phyloP scores from a whole-genome alignment of 2,888 invertebrate genomes.

The Pherbina coryleti region DNA sequence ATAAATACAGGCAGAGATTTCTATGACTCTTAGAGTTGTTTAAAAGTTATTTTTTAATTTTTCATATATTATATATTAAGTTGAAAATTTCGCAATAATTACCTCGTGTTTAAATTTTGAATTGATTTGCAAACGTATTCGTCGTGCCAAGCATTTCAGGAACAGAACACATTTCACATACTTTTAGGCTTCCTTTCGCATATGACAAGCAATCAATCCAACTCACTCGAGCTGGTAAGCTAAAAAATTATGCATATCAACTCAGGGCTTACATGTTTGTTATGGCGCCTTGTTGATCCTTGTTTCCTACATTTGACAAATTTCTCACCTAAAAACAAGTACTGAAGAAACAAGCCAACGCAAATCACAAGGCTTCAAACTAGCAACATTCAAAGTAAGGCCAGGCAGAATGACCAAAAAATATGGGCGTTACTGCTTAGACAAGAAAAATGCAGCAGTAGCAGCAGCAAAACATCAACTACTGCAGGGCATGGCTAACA shows the following conservation, averaged over 20 bases:
- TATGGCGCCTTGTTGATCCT: background rate
- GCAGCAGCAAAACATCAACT: background rate
- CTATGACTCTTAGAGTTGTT: no score
- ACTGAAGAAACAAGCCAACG: background rate
- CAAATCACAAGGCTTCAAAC: conserved; percentile 31
- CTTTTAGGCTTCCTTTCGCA: background rate
- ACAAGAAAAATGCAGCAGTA: conserved; percentile 7
- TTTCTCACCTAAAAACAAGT: background rate
- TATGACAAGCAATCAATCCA: background rate
- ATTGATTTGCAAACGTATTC: background rate
- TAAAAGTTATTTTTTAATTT: no score
- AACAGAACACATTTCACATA: no score
- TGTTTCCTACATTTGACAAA: conserved; percentile 25
- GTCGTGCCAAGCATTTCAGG: no score
- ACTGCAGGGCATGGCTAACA: background rate
- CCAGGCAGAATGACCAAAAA: background rate
- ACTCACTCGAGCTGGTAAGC: no score
- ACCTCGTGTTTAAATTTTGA: background rate
- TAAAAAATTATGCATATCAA: no score
- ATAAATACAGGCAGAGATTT: background rate
- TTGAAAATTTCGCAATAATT: background rate
- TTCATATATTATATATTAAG: background rate
- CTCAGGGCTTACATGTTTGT: background rate
- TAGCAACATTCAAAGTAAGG: conserved; percentile 15
- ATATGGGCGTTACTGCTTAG: conserved; percentile 6